Base-by-base conservation (phyloP, 2,888 invertebrate species). In the Neoitamus cyanurus region DNA sequence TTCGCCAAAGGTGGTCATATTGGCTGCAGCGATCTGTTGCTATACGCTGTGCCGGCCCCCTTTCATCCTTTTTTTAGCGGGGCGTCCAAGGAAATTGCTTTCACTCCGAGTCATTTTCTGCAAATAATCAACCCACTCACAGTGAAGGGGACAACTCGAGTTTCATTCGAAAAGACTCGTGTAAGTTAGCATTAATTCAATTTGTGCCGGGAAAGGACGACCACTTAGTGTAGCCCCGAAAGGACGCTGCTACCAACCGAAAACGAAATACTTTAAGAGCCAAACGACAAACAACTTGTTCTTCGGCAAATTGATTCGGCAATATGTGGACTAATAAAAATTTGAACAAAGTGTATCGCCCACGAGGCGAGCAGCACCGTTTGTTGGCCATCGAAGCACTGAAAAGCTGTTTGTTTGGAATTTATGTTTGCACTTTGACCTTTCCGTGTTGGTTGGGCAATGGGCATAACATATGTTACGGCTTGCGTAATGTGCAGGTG, bases 1-100 rank as follows among this genome's bases (percentile, higher is more conserved):
- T 28, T 77, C 28, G 20, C 36, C 13, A 42, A 77, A 42, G 37
- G 77, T 31, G 48, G 72, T 30, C 72, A 72, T 72, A 72, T 72
- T 72, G 72, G 72, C n/a, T 34, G 30, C 28, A 46, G 25, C 77
- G 77, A 77, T 77, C 77, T 77, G 46, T 77, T 77, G 77, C 77
- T 42, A 25, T 20, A 5, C 77, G n/a, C n/a, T 46, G 15, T 15
- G 0, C 58, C 25, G 5, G 9, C 20, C 58, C n/a, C 15, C 48
- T 48, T 48, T 9, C 48, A 15, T 48, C 20, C n/a, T 37, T 11
- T 20, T 34, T 70, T 70, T 30, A 31, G 11, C 34, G n/a, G 70
- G n/a, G 70, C n/a, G n/a, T 42, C 42, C n/a, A 34, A 70, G n/a
- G 70, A 70, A 70, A 70, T 70, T 70, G 70, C 70, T 70, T 70